phyloP scores from a whole-genome alignment of 2,113 vertebrate genomes.

The cattle (Bos taurus) region ARS-UCD2.0 NC_037337.1:8429501-8430000 shows the following conservation, averaged over 20 bases:
- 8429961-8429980: background rate
- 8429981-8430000: background rate
- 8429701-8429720: background rate
- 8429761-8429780: background rate
- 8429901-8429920: background rate
- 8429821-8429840: background rate
- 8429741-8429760: background rate
- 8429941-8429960: background rate
- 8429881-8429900: background rate
- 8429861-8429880: background rate
- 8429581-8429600: background rate
- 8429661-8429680: background rate
- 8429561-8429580: fast-evolving
- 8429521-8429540: background rate
- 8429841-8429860: background rate
- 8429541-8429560: background rate
- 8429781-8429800: background rate
- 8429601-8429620: background rate
- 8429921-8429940: background rate
- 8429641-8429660: background rate
- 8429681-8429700: background rate
- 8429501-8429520: background rate
- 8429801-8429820: background rate
- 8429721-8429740: background rate
- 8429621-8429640: background rate